A percentile compares a stretch with the other conserved stretches of the same genome.
These are phyloP conservation scores for Lasaia peninsularis DNA, from an alignment of 1,140 invertebrate genomes.

Conservation along the genomic window DNA sequence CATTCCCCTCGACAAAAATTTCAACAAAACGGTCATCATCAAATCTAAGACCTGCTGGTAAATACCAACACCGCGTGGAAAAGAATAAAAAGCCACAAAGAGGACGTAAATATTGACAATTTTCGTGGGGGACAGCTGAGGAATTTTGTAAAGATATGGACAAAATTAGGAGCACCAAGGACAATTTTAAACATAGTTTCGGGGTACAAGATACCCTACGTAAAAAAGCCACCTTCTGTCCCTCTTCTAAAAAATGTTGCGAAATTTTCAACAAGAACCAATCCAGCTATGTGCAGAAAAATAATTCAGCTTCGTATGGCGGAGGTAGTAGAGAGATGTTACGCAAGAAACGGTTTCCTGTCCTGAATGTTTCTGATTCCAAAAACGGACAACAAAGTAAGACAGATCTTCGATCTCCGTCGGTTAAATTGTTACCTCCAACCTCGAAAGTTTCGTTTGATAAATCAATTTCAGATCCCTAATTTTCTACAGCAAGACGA, in stretches of 20 bases:
- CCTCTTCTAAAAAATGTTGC: not conserved
- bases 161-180: not conserved
- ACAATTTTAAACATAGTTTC: not conserved
- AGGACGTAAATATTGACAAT: not conserved
- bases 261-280: not conserved
- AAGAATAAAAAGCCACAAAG: not conserved
- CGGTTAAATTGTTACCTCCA: not conserved
- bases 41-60: too few species aligned
- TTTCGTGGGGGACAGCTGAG: not conserved
- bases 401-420: not conserved
- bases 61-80: too few species aligned
- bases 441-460: not conserved
- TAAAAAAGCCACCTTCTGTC: not conserved
- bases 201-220: not conserved
- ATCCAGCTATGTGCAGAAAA: not conserved
- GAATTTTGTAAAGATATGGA: not conserved
- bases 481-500: not conserved
- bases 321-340: not conserved
- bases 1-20: too few species aligned
- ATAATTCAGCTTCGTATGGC: not conserved
- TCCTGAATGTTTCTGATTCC: conserved; percentile 1
- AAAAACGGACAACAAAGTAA: not conserved
- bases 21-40: too few species aligned
- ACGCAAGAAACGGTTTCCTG: not conserved
- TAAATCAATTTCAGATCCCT: not conserved